Percentiles rank a stretch among this genome's conserved stretches.
phyloP scores from a whole-genome alignment of 1,140 invertebrate species.

The Panagrolaimus sp. region DNA sequence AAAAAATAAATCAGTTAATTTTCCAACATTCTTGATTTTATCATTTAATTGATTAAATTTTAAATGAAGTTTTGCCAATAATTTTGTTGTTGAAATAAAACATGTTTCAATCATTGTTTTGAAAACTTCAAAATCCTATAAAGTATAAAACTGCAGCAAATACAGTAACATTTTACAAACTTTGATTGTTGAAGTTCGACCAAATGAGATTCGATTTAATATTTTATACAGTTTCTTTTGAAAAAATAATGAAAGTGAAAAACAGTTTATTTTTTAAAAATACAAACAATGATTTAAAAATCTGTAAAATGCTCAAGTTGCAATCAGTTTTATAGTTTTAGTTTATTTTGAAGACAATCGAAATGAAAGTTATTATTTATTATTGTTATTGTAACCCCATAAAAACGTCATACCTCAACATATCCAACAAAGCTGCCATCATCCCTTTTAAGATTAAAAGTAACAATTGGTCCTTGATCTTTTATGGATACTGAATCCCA shows the following conservation, averaged over 20 bases:
- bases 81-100: conserved; percentile 21
- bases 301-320: no score
- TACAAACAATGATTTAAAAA: conserved; percentile 34
- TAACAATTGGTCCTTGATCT: conserved; percentile 76
- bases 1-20: conserved; percentile 70
- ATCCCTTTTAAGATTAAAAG: conserved; percentile 77
- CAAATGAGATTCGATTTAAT: conserved; percentile 83
- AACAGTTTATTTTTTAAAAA: no score
- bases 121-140: no score
- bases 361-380: no score
- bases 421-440: conserved; percentile 78
- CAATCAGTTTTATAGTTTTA: no score
- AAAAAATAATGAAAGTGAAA: no score
- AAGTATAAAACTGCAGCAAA: conserved; percentile 14
- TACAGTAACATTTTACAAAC: conserved; percentile 66
- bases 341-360: no score
- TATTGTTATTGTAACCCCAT: no score
- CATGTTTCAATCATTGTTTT: conserved; percentile 37
- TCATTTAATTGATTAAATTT: conserved; percentile 17
- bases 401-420: conserved; percentile 70
- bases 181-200: conserved; percentile 74
- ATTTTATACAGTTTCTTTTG: no score
- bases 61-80: background rate
- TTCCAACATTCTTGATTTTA: conserved; percentile 21
- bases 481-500: background rate